Evolutionary conservation across 2,888 invertebrate genomes (phyloP).

Genomic region (Callosobruchus maculatus): DNA sequence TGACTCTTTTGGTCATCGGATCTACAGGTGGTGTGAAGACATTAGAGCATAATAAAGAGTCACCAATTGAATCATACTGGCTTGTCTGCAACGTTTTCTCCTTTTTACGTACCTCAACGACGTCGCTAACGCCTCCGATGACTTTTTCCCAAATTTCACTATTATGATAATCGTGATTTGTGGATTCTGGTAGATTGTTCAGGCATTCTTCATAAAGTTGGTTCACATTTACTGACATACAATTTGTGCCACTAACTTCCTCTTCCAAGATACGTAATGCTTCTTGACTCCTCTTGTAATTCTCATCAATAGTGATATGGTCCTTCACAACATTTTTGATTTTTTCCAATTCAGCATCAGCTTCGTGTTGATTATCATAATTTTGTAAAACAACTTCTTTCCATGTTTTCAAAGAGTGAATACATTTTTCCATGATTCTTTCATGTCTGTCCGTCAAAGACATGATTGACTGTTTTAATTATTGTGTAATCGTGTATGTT

Average conservation of each 20-base stretch:
- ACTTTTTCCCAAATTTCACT: constrained; percentile 30
- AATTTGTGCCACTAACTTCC: constrained; percentile 14
- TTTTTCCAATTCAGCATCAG: constrained; percentile 13
- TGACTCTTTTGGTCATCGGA: constrained; percentile 36
- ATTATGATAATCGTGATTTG: constrained; percentile 14
- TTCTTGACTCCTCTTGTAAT: constrained; percentile 19
- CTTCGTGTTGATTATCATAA: constrained; percentile 16
- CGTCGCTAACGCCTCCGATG: constrained; percentile 19
- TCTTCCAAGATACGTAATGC: constrained; percentile 27
- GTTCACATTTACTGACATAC: constrained; percentile 21
- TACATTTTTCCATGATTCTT: constrained; percentile 22
- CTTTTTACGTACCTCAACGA: constrained; percentile 25
- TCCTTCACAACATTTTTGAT: constrained; percentile 23
- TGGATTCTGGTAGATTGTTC: constrained; percentile 13
- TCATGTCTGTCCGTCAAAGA: constrained; percentile 19
- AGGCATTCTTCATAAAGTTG: constrained; percentile 22
- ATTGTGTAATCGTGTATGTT: too few species aligned
- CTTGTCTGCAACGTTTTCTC: constrained; percentile 17
- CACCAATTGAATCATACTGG: constrained; percentile 27
- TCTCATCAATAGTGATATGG: constrained; percentile 27
- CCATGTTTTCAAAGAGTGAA: constrained; percentile 26
- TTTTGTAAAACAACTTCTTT: constrained; percentile 24
- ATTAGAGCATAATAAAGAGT: constrained; percentile 33
- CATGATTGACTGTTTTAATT: constrained; percentile 9
- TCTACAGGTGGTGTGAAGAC: constrained; percentile 36